Percentiles rank a stretch among this genome's conserved stretches.
Evolutionary conservation across 2,113 vertebrate species (phyloP).

Genomic region (Paracyprichromis sp.): DNA sequence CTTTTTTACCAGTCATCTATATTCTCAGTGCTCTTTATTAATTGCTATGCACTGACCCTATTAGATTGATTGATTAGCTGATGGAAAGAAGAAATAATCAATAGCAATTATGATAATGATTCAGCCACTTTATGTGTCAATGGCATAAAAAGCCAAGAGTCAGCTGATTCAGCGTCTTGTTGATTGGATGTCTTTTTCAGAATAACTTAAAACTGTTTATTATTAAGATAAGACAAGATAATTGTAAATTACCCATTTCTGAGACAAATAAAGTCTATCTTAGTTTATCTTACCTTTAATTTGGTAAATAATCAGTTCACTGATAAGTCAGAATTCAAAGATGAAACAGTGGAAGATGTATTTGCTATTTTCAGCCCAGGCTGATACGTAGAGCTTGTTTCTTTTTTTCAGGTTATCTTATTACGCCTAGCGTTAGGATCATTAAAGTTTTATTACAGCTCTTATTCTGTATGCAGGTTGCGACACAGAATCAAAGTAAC

Average conservation of each 20-base stretch:
- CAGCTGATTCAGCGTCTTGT: neutral
- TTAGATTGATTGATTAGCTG: neutral
- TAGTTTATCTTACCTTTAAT: neutral
- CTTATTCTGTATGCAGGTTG: neutral
- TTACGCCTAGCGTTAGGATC: neutral
- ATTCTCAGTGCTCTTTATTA: neutral
- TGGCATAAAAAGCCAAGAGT: neutral
- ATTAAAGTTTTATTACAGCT: neutral
- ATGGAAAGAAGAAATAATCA: neutral
- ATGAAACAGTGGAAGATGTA: neutral
- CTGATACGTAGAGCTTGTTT: neutral
- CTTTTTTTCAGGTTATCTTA: neutral
- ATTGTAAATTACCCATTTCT: neutral
- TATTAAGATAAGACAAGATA: neutral
- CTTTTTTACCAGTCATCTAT: neutral
- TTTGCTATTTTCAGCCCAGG: neutral
- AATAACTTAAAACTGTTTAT: neutral
- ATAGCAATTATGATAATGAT: neutral
- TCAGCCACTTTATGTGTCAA: neutral
- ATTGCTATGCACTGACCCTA: neutral
- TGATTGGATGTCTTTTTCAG: neutral
- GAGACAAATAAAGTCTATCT: neutral
- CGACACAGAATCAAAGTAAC: neutral
- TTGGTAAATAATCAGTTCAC: neutral
- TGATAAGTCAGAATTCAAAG: neutral